Percentiles rank a stretch among this genome's conserved stretches.
Evolutionary conservation across 2,797 vertebrate genomes (phyloP).

Genomic region (Brachyrhaphis roseni): DNA sequence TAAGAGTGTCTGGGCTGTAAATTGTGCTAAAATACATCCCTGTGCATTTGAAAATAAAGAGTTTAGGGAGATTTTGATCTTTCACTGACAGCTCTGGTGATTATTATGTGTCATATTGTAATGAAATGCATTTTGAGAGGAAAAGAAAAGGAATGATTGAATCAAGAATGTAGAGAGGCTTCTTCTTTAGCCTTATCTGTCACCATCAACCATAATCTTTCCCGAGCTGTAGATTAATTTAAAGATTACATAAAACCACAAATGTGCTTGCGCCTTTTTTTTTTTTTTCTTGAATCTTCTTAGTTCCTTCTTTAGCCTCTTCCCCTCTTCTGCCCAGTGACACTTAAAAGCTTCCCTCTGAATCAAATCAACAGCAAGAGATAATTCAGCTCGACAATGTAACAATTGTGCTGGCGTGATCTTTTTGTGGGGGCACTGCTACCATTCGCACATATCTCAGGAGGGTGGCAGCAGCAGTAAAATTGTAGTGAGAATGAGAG

Average conservation of each 20-base stretch:
- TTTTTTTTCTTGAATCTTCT: slow-evolving; percentile 19
- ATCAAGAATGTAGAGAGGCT: slow-evolving; percentile 57
- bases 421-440: slow-evolving; percentile 54
- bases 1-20: slow-evolving; percentile 26
- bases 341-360: slow-evolving; percentile 61
- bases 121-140: slow-evolving; percentile 18
- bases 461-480: slow-evolving; percentile 9
- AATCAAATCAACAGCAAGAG: slow-evolving; percentile 63
- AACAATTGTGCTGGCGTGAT: slow-evolving; percentile 55
- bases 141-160: slow-evolving; percentile 46
- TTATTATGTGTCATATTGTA: slow-evolving; percentile 27
- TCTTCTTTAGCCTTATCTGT: slow-evolving; percentile 69
- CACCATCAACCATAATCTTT: slow-evolving; percentile 71
- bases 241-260: slow-evolving; percentile 71
- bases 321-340: slow-evolving; percentile 41
- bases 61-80: slow-evolving; percentile 15
- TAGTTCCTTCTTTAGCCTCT: slow-evolving; percentile 28
- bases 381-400: slow-evolving; percentile 69
- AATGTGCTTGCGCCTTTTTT: slow-evolving; percentile 39
- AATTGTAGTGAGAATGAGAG: slow-evolving; percentile 46
- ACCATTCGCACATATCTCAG: slow-evolving; percentile 32
- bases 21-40: slow-evolving; percentile 42
- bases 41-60: slow-evolving; percentile 18
- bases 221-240: slow-evolving; percentile 77
- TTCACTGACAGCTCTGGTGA: slow-evolving; percentile 9